Conservation (phyloP, 2,888 invertebrate genomes). For the Microdon myrmicae region DNA sequence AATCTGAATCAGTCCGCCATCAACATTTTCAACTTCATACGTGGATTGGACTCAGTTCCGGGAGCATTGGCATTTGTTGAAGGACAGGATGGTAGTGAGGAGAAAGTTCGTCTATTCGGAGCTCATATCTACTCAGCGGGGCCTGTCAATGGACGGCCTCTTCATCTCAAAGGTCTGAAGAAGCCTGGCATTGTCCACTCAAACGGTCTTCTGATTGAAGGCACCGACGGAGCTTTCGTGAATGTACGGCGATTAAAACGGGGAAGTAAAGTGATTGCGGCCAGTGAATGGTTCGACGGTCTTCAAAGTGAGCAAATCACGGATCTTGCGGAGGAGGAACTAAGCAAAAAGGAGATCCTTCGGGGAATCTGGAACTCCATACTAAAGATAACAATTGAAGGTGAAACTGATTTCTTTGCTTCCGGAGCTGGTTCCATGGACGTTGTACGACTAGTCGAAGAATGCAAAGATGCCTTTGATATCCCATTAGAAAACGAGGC, state of each 20-base stretch:
- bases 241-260: constrained; percentile 82
- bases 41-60: constrained; percentile 93
- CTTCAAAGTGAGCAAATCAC: constrained; percentile 69
- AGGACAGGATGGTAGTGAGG: constrained; percentile 66
- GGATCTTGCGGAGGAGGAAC: constrained; percentile 80
- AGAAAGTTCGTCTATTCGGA: constrained; percentile 82
- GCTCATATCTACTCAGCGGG: constrained; percentile 69
- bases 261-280: constrained; percentile 83
- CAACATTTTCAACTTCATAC: constrained; percentile 91
- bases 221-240: constrained; percentile 81
- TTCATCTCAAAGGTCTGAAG: constrained; percentile 73
- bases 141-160: constrained; percentile 67
- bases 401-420: constrained; percentile 90
- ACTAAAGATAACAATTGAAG: constrained; percentile 78
- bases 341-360: constrained; percentile 73
- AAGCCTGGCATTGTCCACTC: constrained; percentile 78
- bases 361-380: constrained; percentile 86
- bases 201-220: constrained; percentile 82
- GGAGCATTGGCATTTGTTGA: constrained; percentile 80
- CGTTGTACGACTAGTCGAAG: constrained; percentile 89
- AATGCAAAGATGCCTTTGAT: constrained; percentile 83
- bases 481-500: constrained; percentile 87
- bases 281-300: constrained; percentile 77
- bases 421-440: constrained; percentile 99
- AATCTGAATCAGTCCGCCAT: constrained; percentile 77